These are phyloP conservation scores for Papilio glaucus DNA, from an alignment of 1,140 invertebrate genomes.

Conservation along the genomic window DNA sequence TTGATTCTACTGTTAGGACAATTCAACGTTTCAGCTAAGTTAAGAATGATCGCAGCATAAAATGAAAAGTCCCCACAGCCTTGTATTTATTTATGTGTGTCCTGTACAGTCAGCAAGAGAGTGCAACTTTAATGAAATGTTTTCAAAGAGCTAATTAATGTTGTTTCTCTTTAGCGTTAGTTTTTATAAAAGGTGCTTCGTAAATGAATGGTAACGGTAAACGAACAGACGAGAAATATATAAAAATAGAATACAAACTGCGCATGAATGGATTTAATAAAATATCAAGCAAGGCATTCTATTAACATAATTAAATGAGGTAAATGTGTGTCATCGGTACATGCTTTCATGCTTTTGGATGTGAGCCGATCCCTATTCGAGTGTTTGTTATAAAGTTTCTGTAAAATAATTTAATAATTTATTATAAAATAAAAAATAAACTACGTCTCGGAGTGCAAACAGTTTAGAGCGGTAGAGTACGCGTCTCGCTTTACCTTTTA, in stretches of 20 bases:
- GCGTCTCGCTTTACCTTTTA: neutral
- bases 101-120: neutral
- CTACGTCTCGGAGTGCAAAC: neutral
- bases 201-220: neutral
- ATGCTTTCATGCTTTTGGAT: too few species aligned
- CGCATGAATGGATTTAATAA: neutral
- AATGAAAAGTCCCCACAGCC: too few species aligned
- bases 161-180: neutral
- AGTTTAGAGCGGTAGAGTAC: neutral
- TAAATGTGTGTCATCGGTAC: neutral
- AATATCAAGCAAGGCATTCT: neutral
- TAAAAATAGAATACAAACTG: neutral
- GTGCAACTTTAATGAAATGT: slow-evolving; percentile 6
- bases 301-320: neutral
- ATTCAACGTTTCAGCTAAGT: too few species aligned
- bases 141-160: slow-evolving; percentile 27
- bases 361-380: too few species aligned
- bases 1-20: too few species aligned
- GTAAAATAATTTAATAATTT: too few species aligned
- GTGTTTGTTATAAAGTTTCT: too few species aligned
- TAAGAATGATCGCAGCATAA: too few species aligned
- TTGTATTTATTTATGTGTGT: neutral
- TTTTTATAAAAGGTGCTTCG: neutral
- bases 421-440: too few species aligned
- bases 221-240: neutral